A percentile compares a stretch with the other conserved stretches of the same genome.
Conservation (phyloP, 2,113 vertebrate genomes). For the Leiothrix lutea region DNA sequence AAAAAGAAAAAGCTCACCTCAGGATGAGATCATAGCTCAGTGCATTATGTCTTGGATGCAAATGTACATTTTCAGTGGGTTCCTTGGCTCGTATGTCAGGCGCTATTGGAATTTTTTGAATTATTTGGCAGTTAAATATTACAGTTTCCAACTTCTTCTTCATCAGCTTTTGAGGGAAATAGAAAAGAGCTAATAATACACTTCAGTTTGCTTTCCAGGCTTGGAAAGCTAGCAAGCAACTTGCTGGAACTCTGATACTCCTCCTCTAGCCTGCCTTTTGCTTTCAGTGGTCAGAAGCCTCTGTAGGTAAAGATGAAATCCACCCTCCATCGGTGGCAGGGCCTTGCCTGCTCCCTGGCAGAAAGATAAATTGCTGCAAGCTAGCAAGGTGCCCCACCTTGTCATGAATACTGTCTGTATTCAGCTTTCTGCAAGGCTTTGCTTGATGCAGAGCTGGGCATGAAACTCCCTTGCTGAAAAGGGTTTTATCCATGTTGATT, state of each 20-base stretch:
- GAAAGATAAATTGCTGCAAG: background rate
- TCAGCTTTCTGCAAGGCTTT: background rate
- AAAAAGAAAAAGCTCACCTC: background rate
- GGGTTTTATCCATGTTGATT: background rate
- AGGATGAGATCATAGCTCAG: conserved; percentile 33
- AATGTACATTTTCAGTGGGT: conserved; percentile 53
- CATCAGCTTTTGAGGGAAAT: conserved; percentile 39
- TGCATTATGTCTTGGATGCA: conserved; percentile 47
- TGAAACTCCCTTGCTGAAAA: background rate
- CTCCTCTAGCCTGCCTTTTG: background rate
- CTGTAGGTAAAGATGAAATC: background rate
- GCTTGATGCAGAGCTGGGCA: background rate
- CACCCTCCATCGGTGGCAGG: background rate
- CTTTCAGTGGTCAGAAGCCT: background rate
- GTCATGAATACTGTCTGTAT: background rate
- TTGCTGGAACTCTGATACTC: background rate
- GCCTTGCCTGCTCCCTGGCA: background rate
- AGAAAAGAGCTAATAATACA: conserved; percentile 55
- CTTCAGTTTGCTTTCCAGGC: conserved; percentile 37
- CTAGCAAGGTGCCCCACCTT: background rate
- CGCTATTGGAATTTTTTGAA: conserved; percentile 56
- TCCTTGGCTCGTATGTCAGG: conserved; percentile 48
- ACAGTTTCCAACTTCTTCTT: conserved; percentile 55
- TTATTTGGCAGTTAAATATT: conserved; percentile 54
- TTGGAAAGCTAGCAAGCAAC: conserved; percentile 40